Conservation (phyloP, 2,797 vertebrate species). For the Leptatherina wallacei region DNA sequence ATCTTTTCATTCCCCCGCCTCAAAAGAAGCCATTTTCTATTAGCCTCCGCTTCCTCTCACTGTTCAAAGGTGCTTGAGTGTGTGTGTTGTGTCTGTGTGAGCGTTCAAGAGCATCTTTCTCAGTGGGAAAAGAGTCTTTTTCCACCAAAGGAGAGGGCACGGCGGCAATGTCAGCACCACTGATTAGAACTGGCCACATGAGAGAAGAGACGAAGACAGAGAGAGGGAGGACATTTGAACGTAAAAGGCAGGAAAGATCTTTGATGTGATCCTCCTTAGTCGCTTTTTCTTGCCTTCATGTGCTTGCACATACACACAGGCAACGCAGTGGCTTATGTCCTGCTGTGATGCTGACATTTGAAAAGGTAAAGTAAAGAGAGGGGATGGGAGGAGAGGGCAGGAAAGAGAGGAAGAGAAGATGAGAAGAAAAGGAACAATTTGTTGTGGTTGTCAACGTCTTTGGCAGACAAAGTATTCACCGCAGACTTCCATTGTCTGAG, state of each 20-base stretch:
- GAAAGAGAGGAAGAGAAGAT: conserved; percentile 60
- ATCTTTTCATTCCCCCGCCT: conserved; percentile 82
- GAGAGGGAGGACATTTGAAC: conserved; percentile 82
- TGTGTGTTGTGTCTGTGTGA: conserved; percentile 57
- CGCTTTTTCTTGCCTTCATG: conserved; percentile 64
- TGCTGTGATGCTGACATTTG: conserved; percentile 86
- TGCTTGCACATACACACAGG: conserved; percentile 52
- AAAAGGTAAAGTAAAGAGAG: conserved; percentile 84
- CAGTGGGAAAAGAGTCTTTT: conserved; percentile 82
- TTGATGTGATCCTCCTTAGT: conserved; percentile 85
- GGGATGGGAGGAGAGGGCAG: conserved; percentile 66
- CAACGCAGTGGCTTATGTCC: conserved; percentile 79
- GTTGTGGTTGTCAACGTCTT: conserved; percentile 67
- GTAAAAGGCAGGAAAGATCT: conserved; percentile 82
- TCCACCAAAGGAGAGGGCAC: conserved; percentile 86
- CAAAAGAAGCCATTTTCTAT: conserved; percentile 84
- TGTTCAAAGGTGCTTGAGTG: conserved; percentile 82
- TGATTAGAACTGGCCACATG: conserved; percentile 86
- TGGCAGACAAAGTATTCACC: conserved; percentile 44
- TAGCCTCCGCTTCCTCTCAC: conserved; percentile 78
- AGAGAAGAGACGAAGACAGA: conserved; percentile 74
- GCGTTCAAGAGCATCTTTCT: conserved; percentile 79
- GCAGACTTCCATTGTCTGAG: conserved; percentile 43
- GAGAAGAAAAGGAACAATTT: conserved; percentile 75
- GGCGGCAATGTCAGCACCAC: conserved; percentile 83